phyloP scores from a whole-genome alignment of 2,113 vertebrate genomes.

The Phaethornis superciliosus region DNA sequence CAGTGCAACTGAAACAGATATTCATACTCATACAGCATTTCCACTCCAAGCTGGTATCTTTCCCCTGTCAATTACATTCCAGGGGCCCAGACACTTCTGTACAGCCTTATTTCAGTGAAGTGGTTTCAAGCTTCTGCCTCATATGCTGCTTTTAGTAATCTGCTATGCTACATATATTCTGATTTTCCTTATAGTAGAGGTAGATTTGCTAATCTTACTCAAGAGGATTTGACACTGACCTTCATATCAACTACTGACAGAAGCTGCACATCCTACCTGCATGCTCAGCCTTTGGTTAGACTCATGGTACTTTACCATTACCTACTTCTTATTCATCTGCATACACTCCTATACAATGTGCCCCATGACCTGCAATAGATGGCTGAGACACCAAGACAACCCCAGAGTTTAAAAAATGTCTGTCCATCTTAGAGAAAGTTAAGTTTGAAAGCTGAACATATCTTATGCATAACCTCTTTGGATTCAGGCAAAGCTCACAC shows the following conservation, averaged over 20 bases:
- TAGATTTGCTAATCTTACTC: neutral
- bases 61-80: neutral
- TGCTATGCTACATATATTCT: neutral
- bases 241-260: neutral
- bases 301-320: neutral
- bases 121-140: neutral
- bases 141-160: neutral
- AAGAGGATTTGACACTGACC: neutral
- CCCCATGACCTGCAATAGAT: neutral
- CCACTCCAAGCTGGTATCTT: neutral
- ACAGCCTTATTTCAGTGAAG: neutral
- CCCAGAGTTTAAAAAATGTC: neutral
- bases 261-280: neutral
- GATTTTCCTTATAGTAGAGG: neutral
- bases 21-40: neutral
- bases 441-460: neutral
- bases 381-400: neutral
- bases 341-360: neutral
- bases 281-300: neutral
- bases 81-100: neutral
- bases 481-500: neutral
- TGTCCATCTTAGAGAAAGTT: neutral
- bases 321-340: neutral
- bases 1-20: neutral
- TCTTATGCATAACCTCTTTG: neutral